Base-by-base conservation (phyloP, 2,113 vertebrate genomes). In the Pholis gunnellus region DNA sequence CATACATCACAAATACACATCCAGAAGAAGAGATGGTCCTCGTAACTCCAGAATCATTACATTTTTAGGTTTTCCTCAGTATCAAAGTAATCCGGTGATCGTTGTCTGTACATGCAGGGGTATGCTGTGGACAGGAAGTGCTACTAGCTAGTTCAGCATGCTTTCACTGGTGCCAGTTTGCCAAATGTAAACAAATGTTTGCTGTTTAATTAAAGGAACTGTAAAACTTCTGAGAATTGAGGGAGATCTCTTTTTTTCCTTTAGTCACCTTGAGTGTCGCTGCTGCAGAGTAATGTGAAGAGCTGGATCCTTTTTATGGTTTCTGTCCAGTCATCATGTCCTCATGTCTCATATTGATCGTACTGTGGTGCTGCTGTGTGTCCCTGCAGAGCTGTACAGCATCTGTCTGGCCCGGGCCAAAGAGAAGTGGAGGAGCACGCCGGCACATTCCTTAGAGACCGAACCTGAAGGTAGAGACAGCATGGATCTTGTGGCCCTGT, bases 331-430 rank as follows among this genome's bases (percentile, higher is more conserved):
- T 79, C 73, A 54, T 79, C 60, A 13, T 0, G 27, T 74, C 59
- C 1, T 72, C 50, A 20, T 17, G 1, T 74, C 65, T 83, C 40
- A 7, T 31, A 48, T 44, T 60, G 68, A 81, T 70, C 67, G 17
- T 38, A 13, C 14, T 36, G 15, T 78, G 44, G 6, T 71, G 18
- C 52, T 64, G 40, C 77, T 34, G 14, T 78, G 31, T 78, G 36
- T 82, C 67, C 70, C 75, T 61, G 89, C 94, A 98, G 98, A 99
- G 38, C 95, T 99, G 15, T 99, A 97, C 36, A 96, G 95, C 84
- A 99, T 99, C 93, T 99, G 97, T 50, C 92, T 99, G 50, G 91
- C 97, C 77, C 96, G 97, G 71, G 97, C 98, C 6, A 98, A 96
- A 92, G 98, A 99, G 93, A 96, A 96, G 75, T 98, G 97, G 96